Evolutionary conservation across 2,888 invertebrate genomes (phyloP).

Genomic region (Hydriomena furcata): DNA sequence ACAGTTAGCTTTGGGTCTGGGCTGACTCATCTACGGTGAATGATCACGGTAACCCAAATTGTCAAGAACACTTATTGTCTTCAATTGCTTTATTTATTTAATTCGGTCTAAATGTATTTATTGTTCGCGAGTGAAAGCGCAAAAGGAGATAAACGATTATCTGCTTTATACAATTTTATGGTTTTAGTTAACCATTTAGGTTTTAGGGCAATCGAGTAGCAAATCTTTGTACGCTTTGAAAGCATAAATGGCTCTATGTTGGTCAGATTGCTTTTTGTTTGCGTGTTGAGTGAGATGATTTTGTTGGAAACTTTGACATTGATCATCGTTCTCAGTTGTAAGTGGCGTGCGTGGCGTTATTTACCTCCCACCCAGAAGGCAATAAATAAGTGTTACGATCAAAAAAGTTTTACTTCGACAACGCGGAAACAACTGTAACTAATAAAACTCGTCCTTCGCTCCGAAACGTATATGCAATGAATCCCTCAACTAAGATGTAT

Average conservation of each 20-base stretch:
- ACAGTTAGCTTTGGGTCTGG: conserved; percentile 54
- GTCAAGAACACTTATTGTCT: conserved; percentile 56
- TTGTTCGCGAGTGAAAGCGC: conserved; percentile 32
- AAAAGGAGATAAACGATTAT: conserved; percentile 25
- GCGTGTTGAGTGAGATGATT: conserved; percentile 40
- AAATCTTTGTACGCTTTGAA: conserved; percentile 32
- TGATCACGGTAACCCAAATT: conserved; percentile 65
- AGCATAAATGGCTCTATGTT: conserved; percentile 52
- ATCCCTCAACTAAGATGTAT: background rate
- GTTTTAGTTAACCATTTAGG: background rate
- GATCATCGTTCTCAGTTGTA: conserved; percentile 47
- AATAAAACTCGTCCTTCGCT: conserved; percentile 3
- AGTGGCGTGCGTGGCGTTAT: conserved; percentile 36
- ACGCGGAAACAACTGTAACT: conserved; percentile 11
- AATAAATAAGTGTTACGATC: conserved; percentile 20
- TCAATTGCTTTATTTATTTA: conserved; percentile 53
- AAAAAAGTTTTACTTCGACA: conserved; percentile 7
- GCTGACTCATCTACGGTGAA: conserved; percentile 65
- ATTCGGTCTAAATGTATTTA: conserved; percentile 45
- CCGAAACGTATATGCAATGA: background rate
- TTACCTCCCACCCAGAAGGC: conserved; percentile 16
- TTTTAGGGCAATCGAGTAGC: conserved; percentile 29
- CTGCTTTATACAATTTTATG: background rate
- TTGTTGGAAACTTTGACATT: conserved; percentile 59
- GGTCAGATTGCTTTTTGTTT: conserved; percentile 22